These are phyloP conservation scores for Trichopria drosophilae DNA, from an alignment of 2,888 invertebrate species.

Conservation along the genomic window DNA sequence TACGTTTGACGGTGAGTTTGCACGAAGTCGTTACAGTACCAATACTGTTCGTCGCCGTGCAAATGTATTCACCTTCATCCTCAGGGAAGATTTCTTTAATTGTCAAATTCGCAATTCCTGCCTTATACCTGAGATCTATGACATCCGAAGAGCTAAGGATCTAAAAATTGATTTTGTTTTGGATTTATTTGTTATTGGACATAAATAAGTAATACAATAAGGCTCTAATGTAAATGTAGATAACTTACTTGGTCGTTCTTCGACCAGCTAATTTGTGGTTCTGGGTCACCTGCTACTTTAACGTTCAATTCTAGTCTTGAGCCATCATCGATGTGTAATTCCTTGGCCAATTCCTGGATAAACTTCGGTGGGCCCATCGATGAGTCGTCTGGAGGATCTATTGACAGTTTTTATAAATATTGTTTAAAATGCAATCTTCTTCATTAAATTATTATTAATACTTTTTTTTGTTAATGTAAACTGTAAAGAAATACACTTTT, in stretches of 20 bases:
- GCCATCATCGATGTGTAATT: slow-evolving; percentile 83
- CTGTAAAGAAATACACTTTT: background rate
- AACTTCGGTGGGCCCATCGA: slow-evolving; percentile 87
- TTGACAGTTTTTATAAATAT: slow-evolving; percentile 8
- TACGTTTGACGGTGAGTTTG: slow-evolving; percentile 81
- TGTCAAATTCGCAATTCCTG: slow-evolving; percentile 81
- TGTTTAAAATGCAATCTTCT: background rate
- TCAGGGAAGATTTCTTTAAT: slow-evolving; percentile 95
- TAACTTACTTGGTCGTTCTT: slow-evolving; percentile 75
- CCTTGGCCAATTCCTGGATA: slow-evolving; percentile 70
- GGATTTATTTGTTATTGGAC: background rate
- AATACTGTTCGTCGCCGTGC: slow-evolving; percentile 88
- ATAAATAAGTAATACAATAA: background rate
- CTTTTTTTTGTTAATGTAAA: background rate
- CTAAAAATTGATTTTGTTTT: slow-evolving; percentile 50
- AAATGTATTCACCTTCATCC: slow-evolving; percentile 88
- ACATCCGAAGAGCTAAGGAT: slow-evolving; percentile 75
- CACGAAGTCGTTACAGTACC: slow-evolving; percentile 84
- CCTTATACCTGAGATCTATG: slow-evolving; percentile 89
- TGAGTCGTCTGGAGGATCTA: slow-evolving; percentile 87
- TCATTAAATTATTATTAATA: slow-evolving; percentile 5
- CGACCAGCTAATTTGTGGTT: slow-evolving; percentile 87
- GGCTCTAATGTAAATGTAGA: background rate
- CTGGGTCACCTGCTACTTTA: slow-evolving; percentile 88
- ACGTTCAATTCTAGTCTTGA: slow-evolving; percentile 80